These are phyloP conservation scores for Rhagonycha fulva DNA, from an alignment of 2,888 invertebrate species.

Conservation along the genomic window DNA sequence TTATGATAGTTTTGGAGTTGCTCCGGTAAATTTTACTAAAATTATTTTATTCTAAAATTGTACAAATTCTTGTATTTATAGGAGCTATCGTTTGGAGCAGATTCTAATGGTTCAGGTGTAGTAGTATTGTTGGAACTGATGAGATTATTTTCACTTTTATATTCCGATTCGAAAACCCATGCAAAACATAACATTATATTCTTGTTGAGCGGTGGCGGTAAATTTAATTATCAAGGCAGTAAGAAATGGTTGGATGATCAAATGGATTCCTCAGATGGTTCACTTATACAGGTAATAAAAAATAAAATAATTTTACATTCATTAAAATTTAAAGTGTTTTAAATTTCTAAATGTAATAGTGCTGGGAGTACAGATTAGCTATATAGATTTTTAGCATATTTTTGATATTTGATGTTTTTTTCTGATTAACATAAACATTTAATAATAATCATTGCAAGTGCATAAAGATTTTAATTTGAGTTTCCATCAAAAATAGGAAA, in stretches of 20 bases:
- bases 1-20: slow-evolving; percentile 88
- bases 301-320: not conserved
- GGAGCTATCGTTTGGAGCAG: slow-evolving; percentile 87
- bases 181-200: slow-evolving; percentile 84
- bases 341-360: not conserved
- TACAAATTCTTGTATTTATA: slow-evolving; percentile 70
- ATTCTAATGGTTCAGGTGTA: slow-evolving; percentile 92
- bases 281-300: slow-evolving; percentile 68
- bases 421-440: too few species aligned
- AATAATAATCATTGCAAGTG: too few species aligned
- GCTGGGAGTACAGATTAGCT: too few species aligned
- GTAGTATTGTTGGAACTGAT: slow-evolving; percentile 86
- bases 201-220: slow-evolving; percentile 87
- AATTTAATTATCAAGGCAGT: slow-evolving; percentile 91
- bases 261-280: slow-evolving; percentile 75
- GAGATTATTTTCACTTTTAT: slow-evolving; percentile 85
- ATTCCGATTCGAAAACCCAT: slow-evolving; percentile 72
- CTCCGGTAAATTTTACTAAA: slow-evolving; percentile 72
- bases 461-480: too few species aligned
- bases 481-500: too few species aligned
- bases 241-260: slow-evolving; percentile 97
- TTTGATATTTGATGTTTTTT: too few species aligned
- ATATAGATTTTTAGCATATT: too few species aligned
- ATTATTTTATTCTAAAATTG: not conserved
- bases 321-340: not conserved